A percentile compares a stretch with the other conserved stretches of the same genome.
These are phyloP conservation scores for Fabriciana adippe DNA, from an alignment of 2,888 invertebrate genomes.

Conservation along the genomic window DNA sequence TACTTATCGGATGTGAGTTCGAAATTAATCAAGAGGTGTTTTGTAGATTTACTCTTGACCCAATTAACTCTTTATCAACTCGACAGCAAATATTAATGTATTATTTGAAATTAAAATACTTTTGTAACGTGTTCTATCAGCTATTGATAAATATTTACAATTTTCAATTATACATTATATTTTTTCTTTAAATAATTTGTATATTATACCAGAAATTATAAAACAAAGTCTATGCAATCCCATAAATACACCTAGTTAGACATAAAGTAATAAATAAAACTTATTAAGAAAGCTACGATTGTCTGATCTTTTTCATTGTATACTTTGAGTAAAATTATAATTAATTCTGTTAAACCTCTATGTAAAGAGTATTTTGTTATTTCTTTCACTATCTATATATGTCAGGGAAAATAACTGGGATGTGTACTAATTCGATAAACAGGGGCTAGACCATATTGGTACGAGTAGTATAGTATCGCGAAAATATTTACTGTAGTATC, in stretches of 20 bases:
- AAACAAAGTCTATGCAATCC: too few relatives aligned
- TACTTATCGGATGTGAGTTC: conserved; percentile 10
- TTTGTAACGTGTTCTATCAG: background rate
- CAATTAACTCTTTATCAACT: conserved; percentile 27
- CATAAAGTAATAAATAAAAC: too few relatives aligned
- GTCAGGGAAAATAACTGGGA: conserved; percentile 32
- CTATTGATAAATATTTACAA: background rate
- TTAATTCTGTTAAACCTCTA: conserved; percentile 1
- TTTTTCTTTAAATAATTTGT: too few relatives aligned
- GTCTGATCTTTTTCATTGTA: too few relatives aligned
- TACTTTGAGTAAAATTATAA: background rate
- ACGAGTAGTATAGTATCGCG: background rate
- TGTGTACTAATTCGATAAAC: conserved; percentile 29
- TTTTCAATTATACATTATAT: too few relatives aligned
- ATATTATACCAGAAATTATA: too few relatives aligned
- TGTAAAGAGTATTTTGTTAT: conserved; percentile 4
- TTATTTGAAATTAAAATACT: background rate
- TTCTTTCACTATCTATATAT: conserved; percentile 26
- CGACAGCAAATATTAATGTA: conserved; percentile 19
- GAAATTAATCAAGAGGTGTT: conserved; percentile 15
- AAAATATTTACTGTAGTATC: conserved; percentile 9
- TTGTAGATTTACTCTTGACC: conserved; percentile 33
- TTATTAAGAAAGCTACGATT: too few relatives aligned
- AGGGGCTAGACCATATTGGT: conserved; percentile 7
- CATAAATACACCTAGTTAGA: too few relatives aligned